Base-by-base conservation (phyloP, 2,113 vertebrate species). In the Chaetorhynchus papuensis region DNA sequence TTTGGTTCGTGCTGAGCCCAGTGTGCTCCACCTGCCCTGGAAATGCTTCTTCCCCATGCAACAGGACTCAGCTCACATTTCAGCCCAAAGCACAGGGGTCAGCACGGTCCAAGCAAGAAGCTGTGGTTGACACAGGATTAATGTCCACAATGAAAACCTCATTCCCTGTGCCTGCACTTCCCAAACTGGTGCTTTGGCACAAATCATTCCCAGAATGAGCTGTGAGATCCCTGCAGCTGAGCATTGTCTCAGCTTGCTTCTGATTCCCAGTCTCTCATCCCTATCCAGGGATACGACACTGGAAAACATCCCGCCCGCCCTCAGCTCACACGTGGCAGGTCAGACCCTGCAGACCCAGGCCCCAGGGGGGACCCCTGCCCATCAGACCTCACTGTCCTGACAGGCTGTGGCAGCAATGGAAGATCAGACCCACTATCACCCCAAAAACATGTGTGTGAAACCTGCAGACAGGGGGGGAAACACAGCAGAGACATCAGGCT, bases 401-500 rank as follows among this genome's bases (percentile, higher is more conserved):
- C 1, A 1, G 44, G 56, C 26, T 65, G 45, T 49, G 31, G 61
- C 8, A 3, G 22, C 0, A 0, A 64, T 3, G 28, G 33, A 49
- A 61, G n/a, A 49, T 44, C 37, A 17, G 54, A 16, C 12, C 59
- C 82, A 44, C 3, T 13, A 61, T 15, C 56, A 61, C 6, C 71
- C 26, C 26, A 52, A 45, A 65, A 65, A 45, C 2, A 3, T 1
- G 23, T 41, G 19, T 11, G 54, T 23, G 26, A 82, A 82, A 79
- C 13, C 45, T 53, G 15, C 54, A 53, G 18, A 56, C 3, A 21
- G 35, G 3, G 8, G 4, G 22, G 22, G 35, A 66, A 83, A 13
- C 59, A 49, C 2, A 49, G 23, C 41, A 42, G 0, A 1, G 45
- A 74, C 41, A 31, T 35, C 37, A 54, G 45, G 5, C 35, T 45